A percentile compares a stretch with the other conserved stretches of the same genome.
These are phyloP conservation scores for Epinephelus coioides DNA, from an alignment of 2,797 vertebrate genomes.

Conservation along the genomic window DNA sequence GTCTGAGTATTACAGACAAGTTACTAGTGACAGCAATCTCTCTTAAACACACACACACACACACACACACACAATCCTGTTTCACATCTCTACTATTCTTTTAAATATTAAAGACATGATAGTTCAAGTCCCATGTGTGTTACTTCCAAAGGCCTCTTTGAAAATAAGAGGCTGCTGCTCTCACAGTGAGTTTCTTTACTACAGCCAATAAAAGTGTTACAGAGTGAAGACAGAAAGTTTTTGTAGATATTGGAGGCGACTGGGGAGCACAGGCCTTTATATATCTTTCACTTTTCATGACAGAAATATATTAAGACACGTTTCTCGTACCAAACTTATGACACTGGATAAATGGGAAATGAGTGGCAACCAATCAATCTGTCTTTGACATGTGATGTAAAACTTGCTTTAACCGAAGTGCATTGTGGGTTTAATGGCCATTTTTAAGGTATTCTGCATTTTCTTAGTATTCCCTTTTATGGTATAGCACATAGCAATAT, in stretches of 20 bases:
- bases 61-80: neutral
- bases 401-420: no score
- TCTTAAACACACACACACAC: neutral
- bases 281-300: slow-evolving; percentile 17
- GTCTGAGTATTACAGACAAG: neutral
- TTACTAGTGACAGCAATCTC: slow-evolving; percentile 1
- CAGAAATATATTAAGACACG: slow-evolving; percentile 8
- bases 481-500: no score
- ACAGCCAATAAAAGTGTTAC: slow-evolving; percentile 41
- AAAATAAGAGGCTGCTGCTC: slow-evolving; percentile 28
- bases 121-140: slow-evolving; percentile 29
- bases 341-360: slow-evolving; percentile 2
- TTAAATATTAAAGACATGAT: slow-evolving; percentile 38
- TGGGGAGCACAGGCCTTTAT: slow-evolving; percentile 18
- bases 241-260: slow-evolving; percentile 25
- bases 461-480: no score
- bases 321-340: neutral
- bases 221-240: slow-evolving; percentile 13
- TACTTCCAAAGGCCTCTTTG: slow-evolving; percentile 36
- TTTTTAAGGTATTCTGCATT: no score
- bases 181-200: slow-evolving; percentile 24
- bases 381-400: no score
- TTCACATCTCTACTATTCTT: slow-evolving; percentile 16
- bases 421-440: no score
- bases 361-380: neutral